These are phyloP conservation scores for Heliconius sara DNA, from an alignment of 2,888 invertebrate species.

Conservation along the genomic window DNA sequence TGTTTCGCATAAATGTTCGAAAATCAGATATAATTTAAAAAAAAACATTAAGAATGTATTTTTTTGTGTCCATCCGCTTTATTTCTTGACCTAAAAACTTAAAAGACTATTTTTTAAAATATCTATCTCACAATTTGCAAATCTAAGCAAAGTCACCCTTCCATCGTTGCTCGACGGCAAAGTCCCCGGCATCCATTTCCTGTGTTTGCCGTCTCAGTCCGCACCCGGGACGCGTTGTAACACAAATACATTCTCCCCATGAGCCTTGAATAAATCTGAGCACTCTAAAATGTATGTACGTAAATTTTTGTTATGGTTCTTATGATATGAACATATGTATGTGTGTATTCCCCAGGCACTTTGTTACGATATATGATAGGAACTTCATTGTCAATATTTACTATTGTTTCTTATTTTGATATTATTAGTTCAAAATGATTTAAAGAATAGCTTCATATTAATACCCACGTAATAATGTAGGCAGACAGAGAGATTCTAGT, in stretches of 20 bases:
- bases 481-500: too few relatives aligned
- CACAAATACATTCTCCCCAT: constrained; percentile 71
- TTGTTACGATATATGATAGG: not conserved
- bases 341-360: not conserved
- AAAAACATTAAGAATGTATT: too few relatives aligned
- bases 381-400: not conserved
- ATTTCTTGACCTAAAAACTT: not conserved
- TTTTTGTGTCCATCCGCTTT: not conserved
- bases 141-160: constrained; percentile 59
- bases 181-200: constrained; percentile 79
- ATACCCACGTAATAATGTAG: too few relatives aligned
- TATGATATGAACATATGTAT: constrained; percentile 9
- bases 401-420: not conserved
- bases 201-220: constrained; percentile 74
- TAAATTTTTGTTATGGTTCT: constrained; percentile 16
- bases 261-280: constrained; percentile 64
- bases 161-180: constrained; percentile 71
- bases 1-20: too few relatives aligned
- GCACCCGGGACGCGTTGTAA: constrained; percentile 56
- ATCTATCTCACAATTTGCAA: constrained; percentile 27
- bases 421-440: not conserved
- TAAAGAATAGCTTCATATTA: not conserved
- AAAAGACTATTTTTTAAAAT: not conserved
- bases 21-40: too few relatives aligned
- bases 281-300: constrained; percentile 26